These are phyloP conservation scores for Platycheirus albimanus DNA, from an alignment of 2,888 invertebrate genomes.

Conservation along the genomic window DNA sequence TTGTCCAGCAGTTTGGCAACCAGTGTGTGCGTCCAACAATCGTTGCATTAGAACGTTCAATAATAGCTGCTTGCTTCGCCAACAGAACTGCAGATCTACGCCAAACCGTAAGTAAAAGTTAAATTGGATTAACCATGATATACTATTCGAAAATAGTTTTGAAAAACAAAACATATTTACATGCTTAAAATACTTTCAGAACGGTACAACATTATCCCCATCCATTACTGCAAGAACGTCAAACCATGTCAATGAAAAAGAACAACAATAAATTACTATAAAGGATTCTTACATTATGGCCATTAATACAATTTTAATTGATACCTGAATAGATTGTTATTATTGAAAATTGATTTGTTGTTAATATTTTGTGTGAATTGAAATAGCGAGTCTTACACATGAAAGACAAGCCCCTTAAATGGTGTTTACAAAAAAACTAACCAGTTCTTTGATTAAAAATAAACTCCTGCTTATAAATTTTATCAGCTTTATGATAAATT, in stretches of 20 bases:
- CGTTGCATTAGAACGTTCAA: not conserved
- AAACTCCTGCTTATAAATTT: too few relatives aligned
- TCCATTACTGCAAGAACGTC: not conserved
- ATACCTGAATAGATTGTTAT: not conserved
- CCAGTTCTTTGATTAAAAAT: too few relatives aligned
- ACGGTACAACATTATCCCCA: not conserved
- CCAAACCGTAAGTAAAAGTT: not conserved
- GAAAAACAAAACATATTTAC: not conserved
- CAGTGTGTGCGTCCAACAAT: constrained; percentile 19
- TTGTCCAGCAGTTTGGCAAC: constrained; percentile 16
- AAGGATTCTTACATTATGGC: not conserved
- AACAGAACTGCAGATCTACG: not conserved
- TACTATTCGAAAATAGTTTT: too few relatives aligned
- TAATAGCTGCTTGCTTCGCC: not conserved
- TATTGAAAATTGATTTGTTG: too few relatives aligned
- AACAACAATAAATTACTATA: not conserved
- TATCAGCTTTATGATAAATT: too few relatives aligned
- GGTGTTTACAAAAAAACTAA: too few relatives aligned
- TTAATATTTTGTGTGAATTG: too few relatives aligned
- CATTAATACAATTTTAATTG: not conserved
- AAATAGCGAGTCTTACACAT: too few relatives aligned
- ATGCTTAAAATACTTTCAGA: not conserved
- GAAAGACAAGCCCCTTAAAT: not conserved
- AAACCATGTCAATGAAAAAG: not conserved
- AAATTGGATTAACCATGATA: not conserved